Evolutionary conservation across 2,888 invertebrate genomes (phyloP).

Genomic region (Strigamia maritima): DNA sequence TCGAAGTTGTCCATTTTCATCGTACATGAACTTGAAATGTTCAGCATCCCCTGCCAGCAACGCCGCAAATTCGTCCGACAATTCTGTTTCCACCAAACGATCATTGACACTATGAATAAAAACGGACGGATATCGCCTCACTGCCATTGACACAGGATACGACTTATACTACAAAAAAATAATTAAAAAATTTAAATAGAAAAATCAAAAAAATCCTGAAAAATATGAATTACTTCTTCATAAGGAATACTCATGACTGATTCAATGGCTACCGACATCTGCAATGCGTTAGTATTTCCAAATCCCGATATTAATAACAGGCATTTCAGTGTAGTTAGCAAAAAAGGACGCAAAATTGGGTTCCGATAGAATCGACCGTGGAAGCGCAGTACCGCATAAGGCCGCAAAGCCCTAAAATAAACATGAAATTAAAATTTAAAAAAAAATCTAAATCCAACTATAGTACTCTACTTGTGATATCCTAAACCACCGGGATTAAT

Average conservation of each 20-base stretch:
- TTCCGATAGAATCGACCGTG: conserved; percentile 12
- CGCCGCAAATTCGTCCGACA: background rate
- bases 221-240: background rate
- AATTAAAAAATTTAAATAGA: background rate
- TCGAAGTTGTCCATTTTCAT: background rate
- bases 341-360: background rate
- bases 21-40: background rate
- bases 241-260: background rate
- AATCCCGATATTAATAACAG: background rate
- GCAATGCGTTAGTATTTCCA: conserved; percentile 18
- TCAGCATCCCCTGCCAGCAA: background rate
- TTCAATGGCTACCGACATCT: conserved; percentile 29
- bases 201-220: background rate
- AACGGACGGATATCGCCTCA: background rate
- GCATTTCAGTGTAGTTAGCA: background rate
- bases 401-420: background rate
- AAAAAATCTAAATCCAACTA: too few relatives aligned
- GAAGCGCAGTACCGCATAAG: background rate
- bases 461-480: background rate
- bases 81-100: background rate
- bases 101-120: background rate
- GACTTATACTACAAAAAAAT: background rate
- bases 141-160: background rate
- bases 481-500: conserved; percentile 17
- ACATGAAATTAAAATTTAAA: background rate